These are phyloP conservation scores for Onychomys leucogaster DNA, from an alignment of 2,797 vertebrate species.

Conservation along the genomic window DNA sequence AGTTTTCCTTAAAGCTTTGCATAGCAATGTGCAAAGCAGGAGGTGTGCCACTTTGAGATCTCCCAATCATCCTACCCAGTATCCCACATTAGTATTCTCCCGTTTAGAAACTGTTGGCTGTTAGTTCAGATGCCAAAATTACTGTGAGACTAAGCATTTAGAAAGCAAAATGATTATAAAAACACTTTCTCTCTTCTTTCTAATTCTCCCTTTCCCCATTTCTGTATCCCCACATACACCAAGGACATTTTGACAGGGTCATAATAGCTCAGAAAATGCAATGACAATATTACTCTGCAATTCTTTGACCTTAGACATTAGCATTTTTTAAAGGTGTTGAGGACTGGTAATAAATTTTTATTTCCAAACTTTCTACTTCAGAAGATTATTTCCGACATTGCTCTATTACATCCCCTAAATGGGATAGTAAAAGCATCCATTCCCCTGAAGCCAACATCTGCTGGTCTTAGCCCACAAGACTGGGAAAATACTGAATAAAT, in stretches of 20 bases:
- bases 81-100: not conserved
- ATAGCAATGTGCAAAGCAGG: not conserved
- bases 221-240: not conserved
- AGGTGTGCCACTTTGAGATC: not conserved
- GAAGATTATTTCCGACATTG: conserved; percentile 1
- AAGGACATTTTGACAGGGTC: not conserved
- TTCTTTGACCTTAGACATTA: not conserved
- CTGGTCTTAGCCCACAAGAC: not conserved
- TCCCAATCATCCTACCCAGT: not conserved
- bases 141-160: not conserved
- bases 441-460: not conserved
- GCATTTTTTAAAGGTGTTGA: not conserved
- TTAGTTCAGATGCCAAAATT: not conserved
- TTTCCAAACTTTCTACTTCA: conserved; percentile 1
- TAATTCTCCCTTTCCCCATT: not conserved
- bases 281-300: not conserved
- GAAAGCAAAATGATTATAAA: not conserved
- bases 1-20: not conserved
- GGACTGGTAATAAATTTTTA: not conserved
- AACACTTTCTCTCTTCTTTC: not conserved
- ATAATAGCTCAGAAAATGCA: not conserved
- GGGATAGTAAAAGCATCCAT: not conserved
- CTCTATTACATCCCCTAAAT: not conserved
- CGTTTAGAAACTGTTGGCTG: not conserved
- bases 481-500: not conserved